A percentile compares a stretch with the other conserved stretches of the same genome.
phyloP scores from a whole-genome alignment of 1,140 invertebrate species.

The Aplysia californica region DNA sequence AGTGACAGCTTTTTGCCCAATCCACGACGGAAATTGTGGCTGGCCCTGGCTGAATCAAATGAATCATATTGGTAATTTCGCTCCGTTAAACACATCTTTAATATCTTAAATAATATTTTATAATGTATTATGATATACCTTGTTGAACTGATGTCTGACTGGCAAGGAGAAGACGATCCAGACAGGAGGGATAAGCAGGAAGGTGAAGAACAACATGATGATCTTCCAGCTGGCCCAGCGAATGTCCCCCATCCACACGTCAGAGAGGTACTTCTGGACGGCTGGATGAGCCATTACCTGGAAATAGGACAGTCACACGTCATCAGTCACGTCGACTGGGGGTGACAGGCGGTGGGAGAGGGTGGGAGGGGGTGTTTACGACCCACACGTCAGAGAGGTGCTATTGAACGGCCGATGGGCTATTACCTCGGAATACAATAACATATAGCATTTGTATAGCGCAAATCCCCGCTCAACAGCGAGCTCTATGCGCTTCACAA shows the following conservation, averaged over 20 bases:
- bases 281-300: slow-evolving; percentile 74
- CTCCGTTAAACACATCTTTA: no score
- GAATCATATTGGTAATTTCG: no score
- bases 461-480: no score
- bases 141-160: slow-evolving; percentile 94
- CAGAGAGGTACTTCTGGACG: slow-evolving; percentile 78
- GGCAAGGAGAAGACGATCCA: slow-evolving; percentile 98
- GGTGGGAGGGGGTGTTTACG: slow-evolving; percentile 87
- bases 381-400: slow-evolving; percentile 82
- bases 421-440: slow-evolving; percentile 74
- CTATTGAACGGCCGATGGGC: slow-evolving; percentile 71
- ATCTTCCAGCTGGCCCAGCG: slow-evolving; percentile 97
- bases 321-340: no score
- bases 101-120: no score
- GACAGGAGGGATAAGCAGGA: slow-evolving; percentile 92
- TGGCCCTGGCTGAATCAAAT: no score
- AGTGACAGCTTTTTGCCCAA: no score
- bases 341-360: background rate
- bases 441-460: no score
- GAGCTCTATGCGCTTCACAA: no score
- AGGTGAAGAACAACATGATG: slow-evolving; percentile 89
- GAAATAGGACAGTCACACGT: background rate
- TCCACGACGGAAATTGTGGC: no score
- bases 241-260: slow-evolving; percentile 85
- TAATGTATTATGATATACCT: no score